These are phyloP conservation scores for Micromussa lordhowensis DNA, from an alignment of 92 coral and sea anemone species.

Conservation along the genomic window DNA sequence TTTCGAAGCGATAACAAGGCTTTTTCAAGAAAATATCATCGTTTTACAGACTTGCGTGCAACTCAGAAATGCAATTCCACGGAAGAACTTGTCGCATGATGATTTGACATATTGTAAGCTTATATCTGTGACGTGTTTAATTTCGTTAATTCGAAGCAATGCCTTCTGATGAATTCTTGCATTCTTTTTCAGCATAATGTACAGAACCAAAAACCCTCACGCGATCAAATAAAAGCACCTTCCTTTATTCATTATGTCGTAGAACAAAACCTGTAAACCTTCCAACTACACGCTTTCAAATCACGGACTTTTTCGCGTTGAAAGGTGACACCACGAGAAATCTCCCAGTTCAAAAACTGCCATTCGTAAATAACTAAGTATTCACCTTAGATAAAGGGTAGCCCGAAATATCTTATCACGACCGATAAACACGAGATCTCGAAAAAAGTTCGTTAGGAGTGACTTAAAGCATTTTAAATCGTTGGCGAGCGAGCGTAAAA, in stretches of 20 bases:
- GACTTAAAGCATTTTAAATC: slow-evolving; percentile 31
- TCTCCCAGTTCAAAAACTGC: slow-evolving; percentile 38
- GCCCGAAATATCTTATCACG: slow-evolving; percentile 58
- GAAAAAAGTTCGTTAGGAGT: slow-evolving; percentile 38
- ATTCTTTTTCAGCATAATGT: neutral
- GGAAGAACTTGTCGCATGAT: slow-evolving; percentile 13
- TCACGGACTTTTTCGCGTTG: slow-evolving; percentile 12
- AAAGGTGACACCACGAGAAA: slow-evolving; percentile 46
- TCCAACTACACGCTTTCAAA: neutral
- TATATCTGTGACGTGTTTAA: slow-evolving; percentile 27
- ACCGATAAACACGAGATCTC: slow-evolving; percentile 52
- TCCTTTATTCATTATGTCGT: neutral
- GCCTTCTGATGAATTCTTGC: neutral
- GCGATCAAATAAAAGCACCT: neutral
- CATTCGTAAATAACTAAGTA: slow-evolving; percentile 39
- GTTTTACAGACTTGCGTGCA: neutral
- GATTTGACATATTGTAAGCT: slow-evolving; percentile 18
- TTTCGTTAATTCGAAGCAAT: slow-evolving; percentile 1
- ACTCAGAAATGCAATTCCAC: slow-evolving; percentile 11
- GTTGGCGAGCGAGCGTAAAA: neutral
- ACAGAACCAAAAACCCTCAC: neutral
- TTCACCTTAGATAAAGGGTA: slow-evolving; percentile 59
- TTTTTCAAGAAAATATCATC: neutral
- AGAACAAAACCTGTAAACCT: neutral
- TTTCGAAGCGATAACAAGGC: neutral